Evolutionary conservation across 2,797 vertebrate genomes (phyloP), one percentile per base, ranked within the genome.

Genomic region (Oryzias sinensis): DNA sequence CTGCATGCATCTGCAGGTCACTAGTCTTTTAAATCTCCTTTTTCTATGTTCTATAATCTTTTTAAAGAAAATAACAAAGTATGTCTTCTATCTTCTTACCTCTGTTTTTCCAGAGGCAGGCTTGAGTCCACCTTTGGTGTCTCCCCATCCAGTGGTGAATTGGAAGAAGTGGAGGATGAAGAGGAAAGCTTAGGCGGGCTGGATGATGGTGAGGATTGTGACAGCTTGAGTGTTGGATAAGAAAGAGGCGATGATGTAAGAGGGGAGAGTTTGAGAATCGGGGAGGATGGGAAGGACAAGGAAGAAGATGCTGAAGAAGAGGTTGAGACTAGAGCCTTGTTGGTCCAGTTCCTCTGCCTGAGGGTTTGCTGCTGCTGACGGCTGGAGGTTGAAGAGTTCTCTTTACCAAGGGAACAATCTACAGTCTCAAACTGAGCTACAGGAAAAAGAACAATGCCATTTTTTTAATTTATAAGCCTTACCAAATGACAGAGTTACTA

Each of bases 391-490:
- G 74, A 70, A 46, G 59, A 5, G n/a, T 94, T 95, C 43, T 98
- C 96, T 82, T 91, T 94, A 52, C 65, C 41, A 4, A 77, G 24
- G 13, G 78, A 77, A 25, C 89, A 89, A 65, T 96, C 95, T 0
- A 92, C 86, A 2, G 91, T 92, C 69, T 98, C 95, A 43, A 98
- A 97, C 90, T 98, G 96, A 84, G 93, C 96, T 98, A 87, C 29
- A 80, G 70, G 6, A 69, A 65, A 42, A 41, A 76, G 52, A 52
- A 77, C 33, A 37, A 11, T 37, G 33, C 9, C 9, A 11, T 2
- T 22, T 45, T 59, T 65, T 76, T 71, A 59, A 77, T 41, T 59
- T 59, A 71, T 59, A 70, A 42, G 59, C 43, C 53, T 58, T 57
- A 63, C 69, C 59, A 74, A 77, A 65, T 54, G 62, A 18, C 78